phyloP scores from a whole-genome alignment of 2,797 vertebrate species.

The Potorous gilbertii region DNA sequence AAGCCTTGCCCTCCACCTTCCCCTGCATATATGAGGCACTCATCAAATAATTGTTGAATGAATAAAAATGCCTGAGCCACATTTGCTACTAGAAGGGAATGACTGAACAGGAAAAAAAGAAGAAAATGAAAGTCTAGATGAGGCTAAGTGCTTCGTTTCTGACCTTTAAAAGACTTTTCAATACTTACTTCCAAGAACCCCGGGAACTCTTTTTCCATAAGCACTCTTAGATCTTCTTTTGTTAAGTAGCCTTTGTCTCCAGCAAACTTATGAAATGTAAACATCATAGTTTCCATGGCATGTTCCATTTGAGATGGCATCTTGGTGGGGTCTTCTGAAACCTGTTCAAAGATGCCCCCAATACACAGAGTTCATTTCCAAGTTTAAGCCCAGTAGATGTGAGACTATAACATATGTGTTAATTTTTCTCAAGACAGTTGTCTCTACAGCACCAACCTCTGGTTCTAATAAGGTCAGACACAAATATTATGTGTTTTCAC shows the following conservation, averaged over 20 bases:
- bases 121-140: neutral
- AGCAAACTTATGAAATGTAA: conserved; percentile 86
- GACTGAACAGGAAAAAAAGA: neutral
- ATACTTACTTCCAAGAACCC: conserved; percentile 85
- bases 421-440: neutral
- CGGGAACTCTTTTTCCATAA: conserved; percentile 87
- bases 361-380: conserved; percentile 1
- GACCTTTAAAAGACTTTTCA: conserved; percentile 13
- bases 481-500: neutral
- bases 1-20: neutral
- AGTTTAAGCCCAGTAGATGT: neutral
- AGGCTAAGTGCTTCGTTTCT: neutral
- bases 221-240: conserved; percentile 86
- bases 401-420: neutral
- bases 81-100: neutral
- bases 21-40: neutral
- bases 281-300: conserved; percentile 87
- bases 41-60: conserved; percentile 1
- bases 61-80: neutral
- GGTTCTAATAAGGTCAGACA: neutral
- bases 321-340: conserved; percentile 31
- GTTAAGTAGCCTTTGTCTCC: conserved; percentile 85
- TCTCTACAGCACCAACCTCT: neutral
- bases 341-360: conserved; percentile 20
- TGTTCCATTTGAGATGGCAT: conserved; percentile 85